Percentiles rank a stretch among this genome's conserved stretches.
These are phyloP conservation scores for Dicaeum eximium DNA, from an alignment of 2,113 vertebrate genomes.

Conservation along the genomic window DNA sequence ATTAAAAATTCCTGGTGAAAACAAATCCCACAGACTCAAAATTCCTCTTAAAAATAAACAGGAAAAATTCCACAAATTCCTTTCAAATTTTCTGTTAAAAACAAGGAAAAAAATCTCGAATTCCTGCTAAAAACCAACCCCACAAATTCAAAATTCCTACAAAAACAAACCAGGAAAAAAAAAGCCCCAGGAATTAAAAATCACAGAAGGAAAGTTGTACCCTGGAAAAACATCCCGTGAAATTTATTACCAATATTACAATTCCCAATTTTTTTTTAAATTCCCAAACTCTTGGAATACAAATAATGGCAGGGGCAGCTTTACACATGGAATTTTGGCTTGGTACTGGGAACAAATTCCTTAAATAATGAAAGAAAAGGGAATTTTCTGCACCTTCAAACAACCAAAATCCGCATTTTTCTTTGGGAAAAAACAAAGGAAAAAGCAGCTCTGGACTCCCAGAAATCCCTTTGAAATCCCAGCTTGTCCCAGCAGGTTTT, in stretches of 20 bases:
- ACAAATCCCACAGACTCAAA: not conserved
- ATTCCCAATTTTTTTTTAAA: not conserved
- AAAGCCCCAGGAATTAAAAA: not conserved
- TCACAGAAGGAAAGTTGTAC: not conserved
- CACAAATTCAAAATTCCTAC: not conserved
- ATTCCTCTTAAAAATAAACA: not conserved
- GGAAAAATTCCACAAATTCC: not conserved
- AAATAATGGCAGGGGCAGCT: accelerated
- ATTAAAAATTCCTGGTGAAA: not conserved
- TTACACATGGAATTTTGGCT: not conserved
- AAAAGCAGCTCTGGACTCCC: not conserved
- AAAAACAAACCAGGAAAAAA: not conserved
- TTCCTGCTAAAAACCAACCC: not conserved
- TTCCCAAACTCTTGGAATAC: not conserved
- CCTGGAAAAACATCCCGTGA: not conserved
- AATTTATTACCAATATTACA: not conserved
- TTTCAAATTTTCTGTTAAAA: not conserved
- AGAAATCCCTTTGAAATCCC: not conserved
- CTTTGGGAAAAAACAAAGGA: not conserved
- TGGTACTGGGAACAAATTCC: not conserved
- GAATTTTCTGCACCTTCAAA: not conserved
- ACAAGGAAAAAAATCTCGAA: not conserved
- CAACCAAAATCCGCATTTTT: not conserved
- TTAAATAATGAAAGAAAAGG: accelerated
- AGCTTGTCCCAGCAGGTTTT: not conserved